Evolutionary conservation across 2,113 vertebrate species (phyloP).

Genomic region (Psammodynastes pulverulentus): DNA sequence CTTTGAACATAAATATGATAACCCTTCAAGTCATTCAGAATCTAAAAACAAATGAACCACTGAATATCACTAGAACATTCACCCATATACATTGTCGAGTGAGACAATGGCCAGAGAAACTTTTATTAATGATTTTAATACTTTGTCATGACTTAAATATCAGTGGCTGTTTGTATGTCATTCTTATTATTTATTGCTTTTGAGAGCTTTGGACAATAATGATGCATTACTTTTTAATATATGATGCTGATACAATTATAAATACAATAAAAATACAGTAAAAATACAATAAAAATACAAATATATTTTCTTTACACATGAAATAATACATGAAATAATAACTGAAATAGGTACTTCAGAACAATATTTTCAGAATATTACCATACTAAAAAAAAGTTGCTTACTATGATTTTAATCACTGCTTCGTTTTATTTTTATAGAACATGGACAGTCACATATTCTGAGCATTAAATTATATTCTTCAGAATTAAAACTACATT

Average conservation of each 20-base stretch:
- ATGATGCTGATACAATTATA: neutral
- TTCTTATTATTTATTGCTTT: neutral
- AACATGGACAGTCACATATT: neutral
- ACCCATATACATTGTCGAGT: neutral
- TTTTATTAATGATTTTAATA: neutral
- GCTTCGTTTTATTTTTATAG: neutral
- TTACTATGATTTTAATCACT: neutral
- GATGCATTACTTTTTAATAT: neutral
- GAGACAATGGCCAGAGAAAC: neutral
- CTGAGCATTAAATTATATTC: slow-evolving; percentile 17
- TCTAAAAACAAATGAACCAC: neutral
- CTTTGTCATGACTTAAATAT: neutral
- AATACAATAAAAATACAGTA: too few species aligned
- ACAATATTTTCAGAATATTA: neutral
- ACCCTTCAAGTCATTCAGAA: neutral
- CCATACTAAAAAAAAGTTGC: neutral
- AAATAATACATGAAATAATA: neutral
- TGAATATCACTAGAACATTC: neutral
- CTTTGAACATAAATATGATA: neutral
- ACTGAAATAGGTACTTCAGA: neutral
- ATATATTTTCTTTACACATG: neutral
- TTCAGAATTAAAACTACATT: slow-evolving; percentile 37
- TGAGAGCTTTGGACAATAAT: neutral
- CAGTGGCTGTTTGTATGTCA: neutral
- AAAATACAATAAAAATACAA: too few species aligned